Evolutionary conservation across 2,797 vertebrate genomes (phyloP).

Genomic region (Syngnathus acus): DNA sequence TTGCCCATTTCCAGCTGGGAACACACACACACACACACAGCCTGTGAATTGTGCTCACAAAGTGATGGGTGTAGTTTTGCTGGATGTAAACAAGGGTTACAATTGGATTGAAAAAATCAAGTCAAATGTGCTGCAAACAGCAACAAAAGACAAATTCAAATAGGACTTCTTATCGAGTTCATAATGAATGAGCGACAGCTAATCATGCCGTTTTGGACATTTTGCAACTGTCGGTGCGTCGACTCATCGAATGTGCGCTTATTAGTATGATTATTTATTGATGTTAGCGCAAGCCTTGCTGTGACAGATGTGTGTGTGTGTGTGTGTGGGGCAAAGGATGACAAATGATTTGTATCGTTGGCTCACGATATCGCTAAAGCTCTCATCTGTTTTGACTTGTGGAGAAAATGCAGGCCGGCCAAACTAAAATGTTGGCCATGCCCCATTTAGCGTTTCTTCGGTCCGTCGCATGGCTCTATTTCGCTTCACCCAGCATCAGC

Average conservation of each 20-base stretch:
- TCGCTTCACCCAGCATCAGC: constrained; percentile 17
- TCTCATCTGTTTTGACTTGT: not conserved
- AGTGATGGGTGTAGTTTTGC: no score
- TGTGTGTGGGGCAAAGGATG: not conserved
- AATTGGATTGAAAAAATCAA: no score
- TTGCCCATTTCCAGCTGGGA: no score
- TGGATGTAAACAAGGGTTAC: no score
- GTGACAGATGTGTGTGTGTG: not conserved
- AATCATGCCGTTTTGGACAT: no score
- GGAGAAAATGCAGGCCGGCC: constrained; percentile 2
- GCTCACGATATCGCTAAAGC: not conserved
- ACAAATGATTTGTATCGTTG: not conserved
- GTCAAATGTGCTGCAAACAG: no score
- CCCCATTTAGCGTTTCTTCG: constrained; percentile 27
- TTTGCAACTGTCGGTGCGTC: no score
- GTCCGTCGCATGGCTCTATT: constrained; percentile 11
- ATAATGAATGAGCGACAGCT: not conserved
- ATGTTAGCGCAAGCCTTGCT: not conserved
- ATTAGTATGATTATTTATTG: not conserved
- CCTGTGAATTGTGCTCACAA: no score
- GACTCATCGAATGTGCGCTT: not conserved
- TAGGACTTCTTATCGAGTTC: no score
- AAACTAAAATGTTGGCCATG: constrained; percentile 3
- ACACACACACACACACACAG: no score
- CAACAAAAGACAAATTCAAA: no score